These are phyloP conservation scores for Turdus rufiventris DNA, from an alignment of 2,113 vertebrate genomes.

Conservation along the genomic window DNA sequence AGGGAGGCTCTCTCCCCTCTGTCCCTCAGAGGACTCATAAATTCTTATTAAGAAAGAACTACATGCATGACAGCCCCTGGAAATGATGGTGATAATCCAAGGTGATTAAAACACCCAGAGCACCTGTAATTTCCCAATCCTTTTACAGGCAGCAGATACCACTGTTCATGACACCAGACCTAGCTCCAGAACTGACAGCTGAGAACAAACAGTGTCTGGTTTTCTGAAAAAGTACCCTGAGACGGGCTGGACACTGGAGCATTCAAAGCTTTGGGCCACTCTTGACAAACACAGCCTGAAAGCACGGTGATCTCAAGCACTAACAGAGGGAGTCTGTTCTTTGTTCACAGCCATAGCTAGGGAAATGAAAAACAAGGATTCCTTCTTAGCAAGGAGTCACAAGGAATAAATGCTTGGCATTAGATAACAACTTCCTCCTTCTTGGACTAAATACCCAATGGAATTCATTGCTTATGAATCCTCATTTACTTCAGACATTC, in stretches of 20 bases:
- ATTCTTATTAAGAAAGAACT: background rate
- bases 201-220: background rate
- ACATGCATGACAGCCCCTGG: background rate
- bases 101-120: background rate
- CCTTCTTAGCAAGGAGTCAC: background rate
- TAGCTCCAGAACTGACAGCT: background rate
- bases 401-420: background rate
- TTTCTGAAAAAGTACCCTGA: background rate
- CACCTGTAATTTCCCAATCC: background rate
- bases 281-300: background rate
- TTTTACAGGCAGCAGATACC: background rate
- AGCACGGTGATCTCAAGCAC: accelerated
- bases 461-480: background rate
- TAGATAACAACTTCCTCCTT: background rate
- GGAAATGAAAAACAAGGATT: background rate
- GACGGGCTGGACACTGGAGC: background rate
- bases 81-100: background rate
- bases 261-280: background rate
- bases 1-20: background rate
- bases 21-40: background rate
- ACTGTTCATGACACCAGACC: background rate
- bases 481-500: background rate
- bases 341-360: background rate
- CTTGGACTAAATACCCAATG: background rate
- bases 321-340: background rate